Evolutionary conservation across 64 coral and sea anemone genomes (phyloP).

Genomic region (Stylophora pistillata): DNA sequence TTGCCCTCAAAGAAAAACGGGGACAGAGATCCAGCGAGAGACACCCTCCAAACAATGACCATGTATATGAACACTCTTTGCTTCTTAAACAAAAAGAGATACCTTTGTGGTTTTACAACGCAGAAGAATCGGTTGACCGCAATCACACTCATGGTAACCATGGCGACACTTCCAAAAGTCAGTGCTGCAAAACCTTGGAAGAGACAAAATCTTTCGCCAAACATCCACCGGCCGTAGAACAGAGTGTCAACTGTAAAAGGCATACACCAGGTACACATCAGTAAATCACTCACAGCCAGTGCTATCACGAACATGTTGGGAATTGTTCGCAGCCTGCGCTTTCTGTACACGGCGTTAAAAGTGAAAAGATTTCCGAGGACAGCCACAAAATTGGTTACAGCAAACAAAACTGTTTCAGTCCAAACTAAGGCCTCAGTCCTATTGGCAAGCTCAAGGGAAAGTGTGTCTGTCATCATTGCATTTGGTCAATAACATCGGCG

Average conservation of each 20-base stretch:
- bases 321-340: not conserved
- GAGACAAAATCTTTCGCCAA: not conserved
- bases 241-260: slow-evolving; percentile 16
- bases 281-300: not conserved
- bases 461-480: too few relatives aligned
- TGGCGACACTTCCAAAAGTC: not conserved
- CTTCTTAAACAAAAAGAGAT: slow-evolving; percentile 28
- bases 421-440: too few relatives aligned
- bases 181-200: slow-evolving; percentile 46
- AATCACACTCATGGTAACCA: slow-evolving; percentile 26
- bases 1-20: slow-evolving; percentile 28
- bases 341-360: too few relatives aligned
- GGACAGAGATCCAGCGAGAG: slow-evolving; percentile 24
- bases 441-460: too few relatives aligned
- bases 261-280: not conserved
- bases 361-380: too few relatives aligned
- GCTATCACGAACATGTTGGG: not conserved
- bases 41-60: slow-evolving; percentile 28
- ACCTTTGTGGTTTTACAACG: slow-evolving; percentile 54
- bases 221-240: slow-evolving; percentile 3
- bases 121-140: slow-evolving; percentile 74
- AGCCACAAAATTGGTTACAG: too few relatives aligned
- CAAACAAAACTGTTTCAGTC: too few relatives aligned
- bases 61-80: slow-evolving; percentile 46
- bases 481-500: too few relatives aligned